Evolutionary conservation across 1,140 invertebrate genomes (phyloP), one percentile per base, ranked within the genome.

Genomic region (Macrobrachium nipponense): DNA sequence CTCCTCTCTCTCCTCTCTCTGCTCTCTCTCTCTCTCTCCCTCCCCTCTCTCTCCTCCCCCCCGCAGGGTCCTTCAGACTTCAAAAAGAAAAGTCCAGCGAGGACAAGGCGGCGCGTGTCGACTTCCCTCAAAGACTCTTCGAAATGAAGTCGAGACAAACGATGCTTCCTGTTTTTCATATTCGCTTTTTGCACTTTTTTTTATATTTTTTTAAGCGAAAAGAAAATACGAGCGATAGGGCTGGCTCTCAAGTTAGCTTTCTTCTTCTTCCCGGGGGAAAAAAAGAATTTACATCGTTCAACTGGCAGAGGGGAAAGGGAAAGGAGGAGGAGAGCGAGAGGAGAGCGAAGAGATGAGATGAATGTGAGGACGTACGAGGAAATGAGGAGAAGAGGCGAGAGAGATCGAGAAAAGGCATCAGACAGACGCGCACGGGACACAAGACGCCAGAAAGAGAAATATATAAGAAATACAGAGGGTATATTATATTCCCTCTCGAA

Each of bases 21-120:
- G 17, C 20, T 73, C n/a, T 70, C 66, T 70, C 66, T 70, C 66
- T 70, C 66, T 70, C 66, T 70, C 66, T 36, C 36, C 66, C 11
- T 36, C 36, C 66, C 36, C 5, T 70, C 66, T 70, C 66, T 70
- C 66, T 68, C 66, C 36, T 27, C 36, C 66, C 36, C 66, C 11
- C 66, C 36, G 27, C 27, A 36, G 1, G 27, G 27, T 4, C 27
- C 27, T 36, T 36, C 27, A 36, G 27, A 36, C 27, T 36, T 36
- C 27, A 36, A 36, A 36, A 36, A 36, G 27, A 36, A 36, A 36
- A 36, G 27, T 36, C 27, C 27, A 4, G 27, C 27, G 4, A 36
- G 27, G 4, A 36, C 27, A 36, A 36, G 27, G 4, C 27, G 4
- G 4, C 27, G 27, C 27, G 4, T 36, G 27, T 36, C 27, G 4